Evolutionary conservation across 2,113 vertebrate genomes (phyloP), one percentile per base, ranked within the genome.

Genomic region (Micromys minutus): DNA sequence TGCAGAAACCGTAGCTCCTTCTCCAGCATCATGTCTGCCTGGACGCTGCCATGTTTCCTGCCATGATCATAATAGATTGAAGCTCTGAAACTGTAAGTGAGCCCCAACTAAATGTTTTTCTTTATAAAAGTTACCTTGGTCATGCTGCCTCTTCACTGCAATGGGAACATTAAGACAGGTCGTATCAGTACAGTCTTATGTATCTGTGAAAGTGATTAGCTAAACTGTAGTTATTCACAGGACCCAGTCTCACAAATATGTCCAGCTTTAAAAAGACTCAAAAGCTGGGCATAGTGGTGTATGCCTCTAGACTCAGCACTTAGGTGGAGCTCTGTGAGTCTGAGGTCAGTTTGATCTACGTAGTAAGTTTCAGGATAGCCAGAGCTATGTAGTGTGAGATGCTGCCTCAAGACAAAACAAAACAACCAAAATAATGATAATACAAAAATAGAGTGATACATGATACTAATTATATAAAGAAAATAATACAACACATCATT

Each of bases 191-290:
- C 22, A 79, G 87, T 84, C 69, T 90, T 87, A 71, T 61, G 55
- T 47, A 92, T 39, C 22, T 75, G 9, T 79, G 16, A 92, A 92
- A 90, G 61, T 85, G 75, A 87, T 72, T 67, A 71, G 59, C 69
- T 75, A 36, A 61, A 42, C 5, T 83, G 50, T 90, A 83, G 76
- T 90, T 87, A 77, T 21, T 11, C 29, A 79, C 11, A 39, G 55
- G 81, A 92, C 34, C 80, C 72, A 83, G 1, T 89, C 79, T 81
- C 45, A 87, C n/a, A 90, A 91, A 87, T 65, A 81, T 29, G n/a
- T 24, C 34, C 13, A 87, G 36, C 42, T 39, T 39, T 45, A 16
- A 8, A 86, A 39, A 91, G 69, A 63, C 42, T 76, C 75, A 50
- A 34, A 77, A 50, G 15, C 29, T 77, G 47, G 29, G 29, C 1